phyloP scores from a whole-genome alignment of 2,797 vertebrate genomes.

The Characodon lateralis region DNA sequence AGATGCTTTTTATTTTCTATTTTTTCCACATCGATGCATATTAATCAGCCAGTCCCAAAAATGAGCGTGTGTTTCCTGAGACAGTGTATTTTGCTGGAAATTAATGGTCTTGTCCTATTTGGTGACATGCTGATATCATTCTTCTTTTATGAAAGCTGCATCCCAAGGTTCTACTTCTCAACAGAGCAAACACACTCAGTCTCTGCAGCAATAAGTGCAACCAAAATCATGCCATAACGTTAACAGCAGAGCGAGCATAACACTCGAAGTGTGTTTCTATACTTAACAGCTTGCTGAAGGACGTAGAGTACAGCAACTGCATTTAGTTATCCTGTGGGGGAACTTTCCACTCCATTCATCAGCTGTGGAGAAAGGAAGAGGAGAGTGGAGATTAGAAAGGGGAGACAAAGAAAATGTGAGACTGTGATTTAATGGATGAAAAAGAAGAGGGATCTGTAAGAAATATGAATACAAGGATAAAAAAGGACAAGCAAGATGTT shows the following conservation, averaged over 20 bases:
- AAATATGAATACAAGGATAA: slow-evolving; percentile 40
- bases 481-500: slow-evolving; percentile 27
- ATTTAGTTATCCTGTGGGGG: slow-evolving; percentile 46
- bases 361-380: slow-evolving; percentile 28
- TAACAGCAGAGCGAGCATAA: slow-evolving; percentile 28
- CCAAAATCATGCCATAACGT: slow-evolving; percentile 32
- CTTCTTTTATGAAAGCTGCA: slow-evolving; percentile 49
- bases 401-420: slow-evolving; percentile 32
- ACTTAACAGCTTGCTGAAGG: slow-evolving; percentile 43
- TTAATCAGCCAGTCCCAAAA: slow-evolving; percentile 28
- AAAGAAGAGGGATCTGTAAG: slow-evolving; percentile 21
- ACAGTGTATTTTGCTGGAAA: slow-evolving; percentile 37
- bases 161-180: slow-evolving; percentile 35
- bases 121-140: slow-evolving; percentile 52
- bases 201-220: slow-evolving; percentile 34
- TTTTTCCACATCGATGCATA: slow-evolving; percentile 12
- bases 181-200: slow-evolving; percentile 50
- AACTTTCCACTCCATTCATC: slow-evolving; percentile 61
- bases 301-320: slow-evolving; percentile 53
- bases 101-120: slow-evolving; percentile 41
- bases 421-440: slow-evolving; percentile 46
- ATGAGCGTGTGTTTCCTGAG: slow-evolving; percentile 32
- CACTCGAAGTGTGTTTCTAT: slow-evolving; percentile 30
- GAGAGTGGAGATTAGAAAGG: slow-evolving; percentile 7
- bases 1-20: slow-evolving; percentile 18